Conservation (phyloP, 2,888 invertebrate species). For the Drosophila aldrichi region DNA sequence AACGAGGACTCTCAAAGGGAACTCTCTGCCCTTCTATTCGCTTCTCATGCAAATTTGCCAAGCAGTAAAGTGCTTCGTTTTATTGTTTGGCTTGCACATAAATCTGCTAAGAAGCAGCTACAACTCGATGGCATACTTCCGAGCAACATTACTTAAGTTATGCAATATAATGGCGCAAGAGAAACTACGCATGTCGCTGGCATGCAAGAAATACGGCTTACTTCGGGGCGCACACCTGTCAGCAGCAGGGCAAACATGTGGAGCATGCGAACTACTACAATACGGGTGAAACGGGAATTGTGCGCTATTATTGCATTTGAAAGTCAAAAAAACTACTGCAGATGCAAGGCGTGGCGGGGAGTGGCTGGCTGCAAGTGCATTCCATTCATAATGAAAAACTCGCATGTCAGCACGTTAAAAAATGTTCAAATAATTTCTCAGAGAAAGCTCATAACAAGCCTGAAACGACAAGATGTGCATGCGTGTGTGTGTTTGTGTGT, state of each 20-base stretch:
- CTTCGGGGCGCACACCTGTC: conserved; percentile 29
- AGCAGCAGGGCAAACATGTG: background rate
- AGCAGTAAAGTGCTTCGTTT: conserved; percentile 1
- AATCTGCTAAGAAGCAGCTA: background rate
- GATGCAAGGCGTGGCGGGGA: background rate
- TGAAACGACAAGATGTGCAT: background rate
- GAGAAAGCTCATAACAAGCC: conserved; percentile 24
- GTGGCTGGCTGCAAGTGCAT: conserved; percentile 1
- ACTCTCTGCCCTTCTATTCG: background rate
- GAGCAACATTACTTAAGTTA: conserved; percentile 18
- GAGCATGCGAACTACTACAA: conserved; percentile 1
- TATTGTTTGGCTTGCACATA: conserved; percentile 4
- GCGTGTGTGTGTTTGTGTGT: conserved; percentile 2
- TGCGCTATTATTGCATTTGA: conserved; percentile 51
- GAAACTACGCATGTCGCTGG: conserved; percentile 19
- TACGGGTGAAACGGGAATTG: conserved; percentile 10
- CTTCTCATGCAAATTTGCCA: conserved; percentile 9
- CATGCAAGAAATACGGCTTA: conserved; percentile 41
- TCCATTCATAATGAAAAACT: conserved; percentile 52
- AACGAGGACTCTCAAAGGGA: background rate
- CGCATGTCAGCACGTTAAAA: conserved; percentile 20
- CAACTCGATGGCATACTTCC: background rate
- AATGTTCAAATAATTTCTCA: conserved; percentile 42
- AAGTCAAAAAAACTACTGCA: conserved; percentile 36
- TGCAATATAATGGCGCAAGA: conserved; percentile 39